Evolutionary conservation across 64 coral and sea anemone species (phyloP).

Genomic region (Astreopora myriophthalma): DNA sequence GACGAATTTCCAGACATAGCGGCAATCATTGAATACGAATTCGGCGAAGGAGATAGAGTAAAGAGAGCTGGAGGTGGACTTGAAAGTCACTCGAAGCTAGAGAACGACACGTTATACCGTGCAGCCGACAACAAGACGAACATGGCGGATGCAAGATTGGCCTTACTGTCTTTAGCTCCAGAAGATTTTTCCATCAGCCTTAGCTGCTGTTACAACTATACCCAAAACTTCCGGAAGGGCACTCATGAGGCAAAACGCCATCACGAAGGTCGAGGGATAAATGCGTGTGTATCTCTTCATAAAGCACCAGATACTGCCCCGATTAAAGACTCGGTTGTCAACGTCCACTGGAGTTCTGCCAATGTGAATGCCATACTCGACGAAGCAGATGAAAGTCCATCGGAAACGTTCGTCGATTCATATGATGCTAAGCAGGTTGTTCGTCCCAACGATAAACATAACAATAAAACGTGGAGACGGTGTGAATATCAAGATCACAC

Average conservation of each 20-base stretch:
- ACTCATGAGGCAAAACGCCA: constrained; percentile 17
- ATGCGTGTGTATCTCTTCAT: constrained; percentile 54
- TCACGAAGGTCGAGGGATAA: constrained; percentile 14
- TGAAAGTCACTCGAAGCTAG: constrained; percentile 26
- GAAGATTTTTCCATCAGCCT: constrained; percentile 5
- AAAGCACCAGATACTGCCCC: constrained; percentile 33
- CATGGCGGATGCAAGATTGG: constrained; percentile 32
- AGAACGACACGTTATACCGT: not conserved
- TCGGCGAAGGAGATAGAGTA: constrained; percentile 16
- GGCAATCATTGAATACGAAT: constrained; percentile 16
- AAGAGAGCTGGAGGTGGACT: constrained; percentile 6
- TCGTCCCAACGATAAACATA: no score
- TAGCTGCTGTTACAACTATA: constrained; percentile 48
- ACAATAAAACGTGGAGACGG: no score
- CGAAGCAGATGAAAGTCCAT: no score
- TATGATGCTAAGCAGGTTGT: no score
- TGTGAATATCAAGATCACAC: no score
- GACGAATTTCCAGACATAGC: constrained; percentile 31
- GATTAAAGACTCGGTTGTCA: no score
- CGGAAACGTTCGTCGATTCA: no score
- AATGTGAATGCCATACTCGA: no score
- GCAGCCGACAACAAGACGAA: constrained; percentile 31
- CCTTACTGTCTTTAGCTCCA: not conserved
- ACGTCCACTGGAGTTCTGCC: no score
- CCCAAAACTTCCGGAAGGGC: constrained; percentile 18